Conservation (phyloP, 2,888 invertebrate genomes). For the Drosophila pseudotalamancana region DNA sequence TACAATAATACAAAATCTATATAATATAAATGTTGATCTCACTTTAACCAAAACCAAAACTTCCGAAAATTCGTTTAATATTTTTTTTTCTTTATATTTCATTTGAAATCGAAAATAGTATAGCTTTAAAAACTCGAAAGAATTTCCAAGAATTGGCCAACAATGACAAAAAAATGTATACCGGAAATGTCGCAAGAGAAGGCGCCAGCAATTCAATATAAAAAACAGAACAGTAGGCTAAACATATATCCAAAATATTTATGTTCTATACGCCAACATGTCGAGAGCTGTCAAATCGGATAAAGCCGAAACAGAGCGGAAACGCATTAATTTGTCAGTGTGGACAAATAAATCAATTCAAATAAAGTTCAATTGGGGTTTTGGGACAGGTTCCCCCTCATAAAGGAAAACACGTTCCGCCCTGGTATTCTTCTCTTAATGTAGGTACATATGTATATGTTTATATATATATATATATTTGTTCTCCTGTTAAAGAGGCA, state of each 20-base stretch:
- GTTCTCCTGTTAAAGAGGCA: slow-evolving; percentile 36
- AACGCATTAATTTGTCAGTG: slow-evolving; percentile 76
- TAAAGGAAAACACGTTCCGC: slow-evolving; percentile 6
- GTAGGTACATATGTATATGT: too few relatives aligned
- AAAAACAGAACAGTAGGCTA: too few relatives aligned
- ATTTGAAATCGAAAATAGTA: slow-evolving; percentile 10
- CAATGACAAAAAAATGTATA: slow-evolving; percentile 12
- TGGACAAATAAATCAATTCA: slow-evolving; percentile 70
- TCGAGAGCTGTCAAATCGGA: slow-evolving; percentile 44
- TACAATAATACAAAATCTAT: too few relatives aligned
- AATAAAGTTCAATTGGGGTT: background rate
- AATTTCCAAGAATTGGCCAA: slow-evolving; percentile 29
- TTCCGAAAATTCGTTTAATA: background rate
- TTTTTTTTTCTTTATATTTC: background rate
- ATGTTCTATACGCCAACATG: slow-evolving; percentile 50
- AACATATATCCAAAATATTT: slow-evolving; percentile 23
- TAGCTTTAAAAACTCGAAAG: background rate
- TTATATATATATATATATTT: too few relatives aligned
- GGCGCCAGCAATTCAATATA: slow-evolving; percentile 16
- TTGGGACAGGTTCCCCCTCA: background rate
- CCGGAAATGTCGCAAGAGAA: slow-evolving; percentile 38
- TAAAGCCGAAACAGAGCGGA: slow-evolving; percentile 57
- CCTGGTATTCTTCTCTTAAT: slow-evolving; percentile 15
- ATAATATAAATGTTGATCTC: too few relatives aligned
- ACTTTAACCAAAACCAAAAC: too few relatives aligned